Evolutionary conservation across 2,888 invertebrate species (phyloP), one percentile per base, ranked within the genome.

Genomic region (Phortica magna): DNA sequence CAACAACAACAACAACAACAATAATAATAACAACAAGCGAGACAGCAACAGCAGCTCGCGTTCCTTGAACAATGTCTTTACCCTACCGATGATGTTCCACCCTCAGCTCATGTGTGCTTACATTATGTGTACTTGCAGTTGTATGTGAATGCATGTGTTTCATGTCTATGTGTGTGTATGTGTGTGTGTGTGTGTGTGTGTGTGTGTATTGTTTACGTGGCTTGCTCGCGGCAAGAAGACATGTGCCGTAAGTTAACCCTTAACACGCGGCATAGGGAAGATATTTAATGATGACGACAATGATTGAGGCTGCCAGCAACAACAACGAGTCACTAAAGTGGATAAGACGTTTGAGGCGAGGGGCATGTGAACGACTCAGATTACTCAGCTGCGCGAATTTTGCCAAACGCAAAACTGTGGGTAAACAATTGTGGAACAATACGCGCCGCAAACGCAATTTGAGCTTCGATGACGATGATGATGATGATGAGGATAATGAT

Each of bases 161-260:
- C n/a, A n/a, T n/a, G n/a, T n/a, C n/a, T n/a, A n/a, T n/a, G n/a
- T n/a, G 6, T 1, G 2, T 48, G 48, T 2, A 12, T 48, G 48
- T 5, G 1, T 48, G 9, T 48, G 14, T 48, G 48, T 14, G 14
- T 48, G 14, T 48, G 9, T 14, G 48, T 12, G 48, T 48, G 39
- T 39, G 68, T 68, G 42, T 42, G 42, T 14, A 48, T 68, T 68
- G 48, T 68, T 68, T 43, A 64, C 22, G 39, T 17, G 39, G 68
- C 14, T 67, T 41, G n/a, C 67, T 17, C 31, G 61, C 0, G 19
- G 12, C 17, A 61, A 17, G 17, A 22, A 31, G 19, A 39, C 48
- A 48, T 64, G 39, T 64, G 64, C 39, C 31, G 31, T 14, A 64
- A 64, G 64, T 64, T 19, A 64, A 64, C 64, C 39, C 22, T 64